These are phyloP conservation scores for Eulemur rufifrons DNA, from an alignment of 2,113 vertebrate genomes.

Conservation along the genomic window DNA sequence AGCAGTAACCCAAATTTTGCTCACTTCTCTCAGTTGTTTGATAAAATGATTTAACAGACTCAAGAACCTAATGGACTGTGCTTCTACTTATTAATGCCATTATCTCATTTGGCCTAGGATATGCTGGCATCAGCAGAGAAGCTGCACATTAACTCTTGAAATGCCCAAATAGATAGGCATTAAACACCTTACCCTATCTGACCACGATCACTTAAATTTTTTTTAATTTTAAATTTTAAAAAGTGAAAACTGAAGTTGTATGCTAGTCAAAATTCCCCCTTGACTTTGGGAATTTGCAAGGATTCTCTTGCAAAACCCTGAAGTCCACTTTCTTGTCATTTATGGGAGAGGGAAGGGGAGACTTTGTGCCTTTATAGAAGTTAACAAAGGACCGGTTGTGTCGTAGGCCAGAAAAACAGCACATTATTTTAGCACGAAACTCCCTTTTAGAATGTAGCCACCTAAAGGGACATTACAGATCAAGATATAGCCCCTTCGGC, in stretches of 20 bases:
- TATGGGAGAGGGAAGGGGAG: not conserved
- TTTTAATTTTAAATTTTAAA: not conserved
- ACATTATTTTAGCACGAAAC: not conserved
- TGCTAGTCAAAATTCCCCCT: not conserved
- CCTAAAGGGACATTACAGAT: not conserved
- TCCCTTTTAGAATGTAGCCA: slow-evolving; percentile 22
- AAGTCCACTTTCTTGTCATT: not conserved
- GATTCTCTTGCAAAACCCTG: not conserved
- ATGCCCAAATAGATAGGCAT: not conserved
- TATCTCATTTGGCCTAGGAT: not conserved
- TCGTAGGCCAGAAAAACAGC: not conserved
- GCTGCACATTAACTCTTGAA: not conserved
- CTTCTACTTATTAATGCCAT: slow-evolving; percentile 36
- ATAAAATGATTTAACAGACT: slow-evolving; percentile 42
- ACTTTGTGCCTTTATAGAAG: slow-evolving; percentile 39
- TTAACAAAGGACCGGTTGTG: not conserved
- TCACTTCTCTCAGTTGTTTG: not conserved
- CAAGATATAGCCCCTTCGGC: not conserved
- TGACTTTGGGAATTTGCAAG: not conserved
- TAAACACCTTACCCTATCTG: not conserved
- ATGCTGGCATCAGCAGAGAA: slow-evolving; percentile 24
- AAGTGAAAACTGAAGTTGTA: not conserved
- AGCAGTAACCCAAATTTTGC: slow-evolving; percentile 29
- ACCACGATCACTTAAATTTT: not conserved
- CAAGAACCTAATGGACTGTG: slow-evolving; percentile 19